Percentiles rank a stretch among this genome's conserved stretches.
These are phyloP conservation scores for Pipistrellus pygmaeus DNA, from an alignment of 2,797 vertebrate genomes.

Conservation along the genomic window DNA sequence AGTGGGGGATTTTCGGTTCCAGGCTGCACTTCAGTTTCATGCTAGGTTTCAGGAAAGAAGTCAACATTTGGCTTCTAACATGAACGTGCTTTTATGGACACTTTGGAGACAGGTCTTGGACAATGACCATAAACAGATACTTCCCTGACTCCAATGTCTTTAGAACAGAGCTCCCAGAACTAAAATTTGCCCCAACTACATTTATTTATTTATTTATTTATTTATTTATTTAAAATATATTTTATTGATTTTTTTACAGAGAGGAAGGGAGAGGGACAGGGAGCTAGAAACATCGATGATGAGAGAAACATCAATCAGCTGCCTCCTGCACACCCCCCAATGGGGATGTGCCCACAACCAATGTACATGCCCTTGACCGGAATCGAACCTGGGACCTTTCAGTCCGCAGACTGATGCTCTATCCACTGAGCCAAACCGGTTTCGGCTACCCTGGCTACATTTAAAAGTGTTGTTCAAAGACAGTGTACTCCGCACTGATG, in stretches of 20 bases:
- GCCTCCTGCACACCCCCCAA: too few relatives aligned
- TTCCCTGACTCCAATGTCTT: background rate
- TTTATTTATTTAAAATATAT: too few relatives aligned
- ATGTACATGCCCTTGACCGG: too few relatives aligned
- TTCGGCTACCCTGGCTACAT: background rate
- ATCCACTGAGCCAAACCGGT: too few relatives aligned
- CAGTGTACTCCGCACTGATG: background rate
- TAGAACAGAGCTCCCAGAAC: slow-evolving; percentile 35
- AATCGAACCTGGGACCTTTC: too few relatives aligned
- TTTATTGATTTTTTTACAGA: too few relatives aligned
- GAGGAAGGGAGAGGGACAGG: too few relatives aligned
- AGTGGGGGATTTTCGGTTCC: slow-evolving; percentile 21
- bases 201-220: too few relatives aligned
- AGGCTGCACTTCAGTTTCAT: slow-evolving; percentile 48
- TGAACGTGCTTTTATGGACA: slow-evolving; percentile 67
- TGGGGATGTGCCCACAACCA: too few relatives aligned
- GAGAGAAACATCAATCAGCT: too few relatives aligned
- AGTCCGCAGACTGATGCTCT: too few relatives aligned
- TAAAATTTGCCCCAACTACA: background rate
- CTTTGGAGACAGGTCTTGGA: slow-evolving; percentile 2
- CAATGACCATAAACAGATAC: slow-evolving; percentile 44
- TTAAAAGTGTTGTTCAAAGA: background rate
- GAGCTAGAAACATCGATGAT: too few relatives aligned
- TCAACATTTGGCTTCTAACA: slow-evolving; percentile 48
- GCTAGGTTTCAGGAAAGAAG: slow-evolving; percentile 45